Percentiles rank a stretch among this genome's conserved stretches.
These are phyloP conservation scores for Drosophila oshimai DNA, from an alignment of 1,140 invertebrate genomes.

Conservation along the genomic window DNA sequence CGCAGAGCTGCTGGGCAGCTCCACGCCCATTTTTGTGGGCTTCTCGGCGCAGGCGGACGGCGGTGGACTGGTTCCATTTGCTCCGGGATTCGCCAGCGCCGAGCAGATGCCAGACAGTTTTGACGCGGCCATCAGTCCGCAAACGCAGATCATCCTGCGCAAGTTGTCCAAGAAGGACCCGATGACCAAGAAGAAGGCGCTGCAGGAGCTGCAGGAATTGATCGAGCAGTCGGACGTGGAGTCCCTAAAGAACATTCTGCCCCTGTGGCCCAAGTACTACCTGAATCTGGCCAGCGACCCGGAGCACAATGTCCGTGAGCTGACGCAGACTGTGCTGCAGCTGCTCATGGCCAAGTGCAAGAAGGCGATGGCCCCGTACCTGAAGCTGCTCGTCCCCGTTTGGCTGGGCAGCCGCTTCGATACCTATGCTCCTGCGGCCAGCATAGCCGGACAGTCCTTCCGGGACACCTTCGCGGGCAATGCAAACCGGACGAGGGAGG, in stretches of 20 bases:
- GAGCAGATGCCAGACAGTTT: constrained; percentile 84
- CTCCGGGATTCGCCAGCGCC: constrained; percentile 84
- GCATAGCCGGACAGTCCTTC: constrained; percentile 88
- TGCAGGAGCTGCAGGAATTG: constrained; percentile 90
- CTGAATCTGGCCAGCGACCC: constrained; percentile 88
- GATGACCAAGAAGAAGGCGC: constrained; percentile 92
- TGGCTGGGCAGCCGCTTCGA: constrained; percentile 93
- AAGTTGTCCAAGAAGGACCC: constrained; percentile 94
- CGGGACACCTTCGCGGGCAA: constrained; percentile 87
- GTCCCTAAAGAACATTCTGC: constrained; percentile 86
- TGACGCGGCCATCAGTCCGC: constrained; percentile 85
- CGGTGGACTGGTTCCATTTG: constrained; percentile 85
- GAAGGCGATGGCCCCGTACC: constrained; percentile 89
- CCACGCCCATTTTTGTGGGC: constrained; percentile 86
- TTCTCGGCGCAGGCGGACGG: constrained; percentile 86
- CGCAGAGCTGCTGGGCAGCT: constrained; percentile 87
- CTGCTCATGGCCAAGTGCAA: constrained; percentile 87
- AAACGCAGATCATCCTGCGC: constrained; percentile 87
- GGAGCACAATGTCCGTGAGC: constrained; percentile 91
- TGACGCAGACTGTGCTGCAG: constrained; percentile 87
- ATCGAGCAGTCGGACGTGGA: constrained; percentile 86
- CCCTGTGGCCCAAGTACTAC: constrained; percentile 91
- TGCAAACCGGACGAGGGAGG: constrained; percentile 87
- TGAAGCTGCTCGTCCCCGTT: constrained; percentile 89
- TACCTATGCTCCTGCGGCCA: constrained; percentile 90